Base-by-base conservation (phyloP, 1,140 invertebrate species). In the Megathymus violae region DNA sequence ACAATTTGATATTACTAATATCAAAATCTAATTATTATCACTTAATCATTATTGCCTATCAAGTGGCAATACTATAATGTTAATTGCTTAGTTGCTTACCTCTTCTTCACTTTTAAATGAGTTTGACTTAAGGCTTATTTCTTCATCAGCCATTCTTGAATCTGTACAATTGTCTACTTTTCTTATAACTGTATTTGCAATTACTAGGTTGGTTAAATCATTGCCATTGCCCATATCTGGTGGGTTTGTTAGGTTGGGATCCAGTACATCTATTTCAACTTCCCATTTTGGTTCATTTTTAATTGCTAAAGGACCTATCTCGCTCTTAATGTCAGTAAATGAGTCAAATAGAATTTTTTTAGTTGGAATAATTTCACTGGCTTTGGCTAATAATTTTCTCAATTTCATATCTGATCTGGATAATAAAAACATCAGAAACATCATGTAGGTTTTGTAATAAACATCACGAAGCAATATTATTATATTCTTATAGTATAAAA, bases 321-420 rank as follows among this genome's bases (percentile, higher is more conserved):
- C 86, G 78, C 83, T 85, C 74, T 90, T 90, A 9, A 90, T 88
- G 27, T 90, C 88, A 62, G 82, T 89, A 36, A 90, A 82, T 13
- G 85, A 83, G 67, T 89, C 83, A 83, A 90, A 90, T 11, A 80
- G 73, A 43, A 90, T 88, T 61, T 90, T 90, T 58, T 90, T 90
- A n/a, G 85, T 89, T 41, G 83, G 76, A 34, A 81, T 58, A 47
- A 69, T 77, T 62, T 64, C 44, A 67, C 66, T 76, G n/a, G 58
- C 61, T 62, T 70, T 80, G 34, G 69, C 67, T 38, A 88, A 44
- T 15, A 86, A 62, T 56, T 80, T 84, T 62, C 85, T 78, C 10
- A 90, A 64, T 25, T 86, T 85, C 64, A 65, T 77, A 50, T 88
- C 88, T 9, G 84, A 80, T 46, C 87, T 89, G 44, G 5, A 7